These are phyloP conservation scores for Spilarctia lutea DNA, from an alignment of 2,888 invertebrate species.

Conservation along the genomic window DNA sequence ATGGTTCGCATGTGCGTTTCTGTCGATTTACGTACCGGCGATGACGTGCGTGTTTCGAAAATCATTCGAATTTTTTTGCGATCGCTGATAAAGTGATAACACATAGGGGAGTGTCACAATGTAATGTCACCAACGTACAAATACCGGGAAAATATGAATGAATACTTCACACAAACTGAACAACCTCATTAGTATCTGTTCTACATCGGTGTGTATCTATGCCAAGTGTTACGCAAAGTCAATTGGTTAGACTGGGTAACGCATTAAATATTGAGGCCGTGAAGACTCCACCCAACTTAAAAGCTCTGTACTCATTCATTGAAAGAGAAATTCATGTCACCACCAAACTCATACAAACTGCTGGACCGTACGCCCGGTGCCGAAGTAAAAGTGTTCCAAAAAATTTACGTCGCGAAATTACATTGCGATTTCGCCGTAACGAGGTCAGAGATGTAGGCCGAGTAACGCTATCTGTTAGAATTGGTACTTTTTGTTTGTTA, in stretches of 20 bases:
- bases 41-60: slow-evolving; percentile 71
- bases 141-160: slow-evolving; percentile 39
- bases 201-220: slow-evolving; percentile 35
- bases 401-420: slow-evolving; percentile 85
- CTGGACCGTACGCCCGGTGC: slow-evolving; percentile 72
- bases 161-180: slow-evolving; percentile 29
- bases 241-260: slow-evolving; percentile 49
- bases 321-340: slow-evolving; percentile 86
- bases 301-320: slow-evolving; percentile 67
- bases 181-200: slow-evolving; percentile 24
- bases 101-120: slow-evolving; percentile 56
- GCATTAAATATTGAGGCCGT: slow-evolving; percentile 53
- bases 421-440: slow-evolving; percentile 85
- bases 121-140: slow-evolving; percentile 38
- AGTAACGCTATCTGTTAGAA: slow-evolving; percentile 82
- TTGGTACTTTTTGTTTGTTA: slow-evolving; percentile 72
- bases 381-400: slow-evolving; percentile 86
- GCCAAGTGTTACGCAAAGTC: slow-evolving; percentile 49
- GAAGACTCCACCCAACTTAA: slow-evolving; percentile 52
- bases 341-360: slow-evolving; percentile 70
- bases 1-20: slow-evolving; percentile 62
- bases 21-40: slow-evolving; percentile 65
- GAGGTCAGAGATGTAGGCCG: slow-evolving; percentile 82
- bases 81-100: slow-evolving; percentile 45
- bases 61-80: slow-evolving; percentile 57